phyloP scores from a whole-genome alignment of 2,797 vertebrate genomes.

The Arnoldichthys spilopterus region DNA sequence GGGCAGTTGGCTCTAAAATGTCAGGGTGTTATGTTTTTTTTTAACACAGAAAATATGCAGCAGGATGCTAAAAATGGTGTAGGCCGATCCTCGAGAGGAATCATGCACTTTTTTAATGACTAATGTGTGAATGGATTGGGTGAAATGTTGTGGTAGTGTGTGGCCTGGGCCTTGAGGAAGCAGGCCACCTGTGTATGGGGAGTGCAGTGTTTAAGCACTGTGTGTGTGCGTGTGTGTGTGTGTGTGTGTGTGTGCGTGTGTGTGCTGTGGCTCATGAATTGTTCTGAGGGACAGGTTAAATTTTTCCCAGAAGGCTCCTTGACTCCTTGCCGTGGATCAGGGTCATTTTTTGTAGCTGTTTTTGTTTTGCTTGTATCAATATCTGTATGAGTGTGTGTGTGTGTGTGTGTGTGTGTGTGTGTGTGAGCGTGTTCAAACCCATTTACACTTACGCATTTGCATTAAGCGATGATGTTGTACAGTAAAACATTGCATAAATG shows the following conservation, averaged over 20 bases:
- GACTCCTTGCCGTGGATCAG: conserved; percentile 22
- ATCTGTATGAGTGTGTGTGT: conserved; percentile 3
- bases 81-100: not conserved
- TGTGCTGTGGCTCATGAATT: conserved; percentile 29
- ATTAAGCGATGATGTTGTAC: not conserved
- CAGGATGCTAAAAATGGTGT: not conserved
- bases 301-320: conserved; percentile 33
- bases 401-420: conserved; percentile 26
- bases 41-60: not conserved
- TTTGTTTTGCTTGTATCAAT: conserved; percentile 20
- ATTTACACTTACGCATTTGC: not conserved
- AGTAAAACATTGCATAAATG: not conserved
- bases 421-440: not conserved
- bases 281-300: conserved; percentile 53
- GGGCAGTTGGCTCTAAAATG: not conserved
- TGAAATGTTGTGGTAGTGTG: conserved; percentile 20
- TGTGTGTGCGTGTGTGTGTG: conserved; percentile 14
- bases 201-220: not conserved
- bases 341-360: conserved; percentile 19
- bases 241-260: not conserved
- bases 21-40: not conserved
- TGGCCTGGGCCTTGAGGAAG: conserved; percentile 23
- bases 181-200: not conserved
- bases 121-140: not conserved
- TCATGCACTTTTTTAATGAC: not conserved